These are phyloP conservation scores for Ceratothoa steindachneri DNA, from an alignment of 2,888 invertebrate species.

Conservation along the genomic window DNA sequence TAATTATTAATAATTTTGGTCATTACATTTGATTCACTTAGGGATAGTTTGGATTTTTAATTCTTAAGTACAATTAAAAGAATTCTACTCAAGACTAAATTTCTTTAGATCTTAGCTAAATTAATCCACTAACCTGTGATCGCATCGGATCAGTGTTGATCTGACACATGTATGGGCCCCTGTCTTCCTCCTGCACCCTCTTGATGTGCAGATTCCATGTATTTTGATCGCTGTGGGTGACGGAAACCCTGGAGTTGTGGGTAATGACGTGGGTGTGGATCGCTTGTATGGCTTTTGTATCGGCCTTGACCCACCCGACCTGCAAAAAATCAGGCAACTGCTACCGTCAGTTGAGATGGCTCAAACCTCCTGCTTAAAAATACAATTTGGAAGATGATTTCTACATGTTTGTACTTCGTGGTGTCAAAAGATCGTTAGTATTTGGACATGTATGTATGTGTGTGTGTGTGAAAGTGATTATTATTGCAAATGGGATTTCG, in stretches of 20 bases:
- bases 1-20: too few species aligned
- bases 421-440: too few species aligned
- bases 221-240: conserved; percentile 77
- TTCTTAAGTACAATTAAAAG: too few species aligned
- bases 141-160: conserved; percentile 93
- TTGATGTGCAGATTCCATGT: conserved; percentile 88
- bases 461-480: too few species aligned
- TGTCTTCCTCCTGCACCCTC: conserved; percentile 80
- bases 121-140: conserved; percentile 67
- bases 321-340: conserved; percentile 53
- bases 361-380: too few species aligned
- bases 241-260: conserved; percentile 79
- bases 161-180: conserved; percentile 60
- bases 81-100: not conserved
- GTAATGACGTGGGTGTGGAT: conserved; percentile 89
- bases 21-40: too few species aligned
- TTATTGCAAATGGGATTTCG: too few species aligned
- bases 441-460: not conserved
- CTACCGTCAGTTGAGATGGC: not conserved
- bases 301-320: conserved; percentile 91
- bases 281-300: conserved; percentile 87
- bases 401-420: too few species aligned
- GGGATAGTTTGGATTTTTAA: too few species aligned
- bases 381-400: too few species aligned
- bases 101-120: not conserved